These are phyloP conservation scores for Conus ventricosus DNA, from an alignment of 1,140 invertebrate species.

Conservation along the genomic window DNA sequence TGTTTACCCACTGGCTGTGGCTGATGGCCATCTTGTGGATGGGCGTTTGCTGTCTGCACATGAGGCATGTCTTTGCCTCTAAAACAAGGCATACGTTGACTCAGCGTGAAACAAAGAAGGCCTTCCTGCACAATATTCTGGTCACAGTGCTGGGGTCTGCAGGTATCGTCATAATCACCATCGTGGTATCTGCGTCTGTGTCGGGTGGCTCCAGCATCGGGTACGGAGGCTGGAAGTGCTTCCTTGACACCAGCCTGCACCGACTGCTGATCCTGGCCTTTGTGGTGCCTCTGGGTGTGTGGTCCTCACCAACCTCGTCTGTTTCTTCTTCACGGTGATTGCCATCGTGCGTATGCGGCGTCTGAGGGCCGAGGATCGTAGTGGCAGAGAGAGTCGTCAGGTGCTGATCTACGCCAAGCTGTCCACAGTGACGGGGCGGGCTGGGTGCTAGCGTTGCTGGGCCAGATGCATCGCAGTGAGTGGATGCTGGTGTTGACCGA, in stretches of 20 bases:
- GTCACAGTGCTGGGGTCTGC: background rate
- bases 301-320: background rate
- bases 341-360: background rate
- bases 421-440: slow-evolving; percentile 8
- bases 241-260: background rate
- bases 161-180: background rate
- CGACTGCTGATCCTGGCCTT: background rate
- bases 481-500: background rate
- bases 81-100: background rate
- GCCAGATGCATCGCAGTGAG: background rate
- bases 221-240: background rate
- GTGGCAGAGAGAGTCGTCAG: background rate
- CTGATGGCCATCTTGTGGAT: too few relatives aligned
- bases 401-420: slow-evolving; percentile 36
- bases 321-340: background rate
- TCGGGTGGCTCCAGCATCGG: slow-evolving; percentile 11
- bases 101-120: background rate
- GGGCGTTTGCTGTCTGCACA: background rate
- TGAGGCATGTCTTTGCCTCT: background rate
- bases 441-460: background rate
- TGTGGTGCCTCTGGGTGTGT: background rate
- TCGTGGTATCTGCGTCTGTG: background rate
- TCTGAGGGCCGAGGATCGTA: background rate
- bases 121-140: background rate
- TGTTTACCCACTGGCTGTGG: too few relatives aligned